Percentiles rank a stretch among this genome's conserved stretches.
phyloP scores from a whole-genome alignment of 2,888 invertebrate genomes.

The Tribolium freemani region DNA sequence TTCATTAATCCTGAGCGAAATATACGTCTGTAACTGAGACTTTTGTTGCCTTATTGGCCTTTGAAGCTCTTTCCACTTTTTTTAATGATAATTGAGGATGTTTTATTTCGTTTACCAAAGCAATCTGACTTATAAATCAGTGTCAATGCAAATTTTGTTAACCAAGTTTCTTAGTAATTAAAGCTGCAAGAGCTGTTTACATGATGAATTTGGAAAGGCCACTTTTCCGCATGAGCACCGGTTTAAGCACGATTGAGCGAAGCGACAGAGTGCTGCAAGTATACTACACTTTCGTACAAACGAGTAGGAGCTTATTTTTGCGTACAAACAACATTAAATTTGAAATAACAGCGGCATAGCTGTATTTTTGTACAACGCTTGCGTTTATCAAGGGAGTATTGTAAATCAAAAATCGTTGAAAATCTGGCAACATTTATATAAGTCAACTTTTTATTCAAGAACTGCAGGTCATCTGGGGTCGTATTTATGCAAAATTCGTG shows the following conservation, averaged over 20 bases:
- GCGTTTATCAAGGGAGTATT: too few species aligned
- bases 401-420: neutral
- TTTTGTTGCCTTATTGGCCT: constrained; percentile 9
- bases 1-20: constrained; percentile 44
- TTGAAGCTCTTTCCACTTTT: constrained; percentile 2
- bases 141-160: neutral
- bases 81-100: constrained; percentile 8
- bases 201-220: too few species aligned
- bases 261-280: too few species aligned
- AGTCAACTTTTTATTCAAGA: neutral
- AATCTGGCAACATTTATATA: constrained; percentile 9
- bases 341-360: too few species aligned
- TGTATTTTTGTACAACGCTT: too few species aligned
- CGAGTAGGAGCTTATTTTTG: too few species aligned
- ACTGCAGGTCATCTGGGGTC: too few species aligned
- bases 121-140: neutral
- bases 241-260: too few species aligned
- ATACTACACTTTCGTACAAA: too few species aligned
- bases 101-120: neutral
- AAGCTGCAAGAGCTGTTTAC: neutral
- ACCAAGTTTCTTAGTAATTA: neutral
- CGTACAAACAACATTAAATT: too few species aligned
- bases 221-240: too few species aligned
- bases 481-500: neutral
- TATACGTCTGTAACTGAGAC: neutral